Conservation (phyloP, 2,797 vertebrate genomes). For the Spheniscus humboldti region DNA sequence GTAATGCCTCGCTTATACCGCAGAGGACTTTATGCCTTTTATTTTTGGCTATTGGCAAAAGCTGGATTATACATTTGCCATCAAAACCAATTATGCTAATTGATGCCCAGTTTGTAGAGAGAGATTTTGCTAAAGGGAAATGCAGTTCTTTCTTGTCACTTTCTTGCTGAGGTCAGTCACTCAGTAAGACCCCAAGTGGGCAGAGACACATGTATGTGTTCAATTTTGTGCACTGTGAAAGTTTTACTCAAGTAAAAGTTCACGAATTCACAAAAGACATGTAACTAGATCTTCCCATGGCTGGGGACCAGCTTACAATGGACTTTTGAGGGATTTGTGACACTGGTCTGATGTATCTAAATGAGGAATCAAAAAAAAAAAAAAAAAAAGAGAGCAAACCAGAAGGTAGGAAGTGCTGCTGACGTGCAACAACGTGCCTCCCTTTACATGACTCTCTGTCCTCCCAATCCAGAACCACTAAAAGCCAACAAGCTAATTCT, state of each 20-base stretch:
- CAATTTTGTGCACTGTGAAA: neutral
- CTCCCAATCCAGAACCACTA: neutral
- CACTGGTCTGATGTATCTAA: neutral
- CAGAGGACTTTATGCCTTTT: neutral
- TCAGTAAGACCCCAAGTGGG: neutral
- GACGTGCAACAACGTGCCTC: neutral
- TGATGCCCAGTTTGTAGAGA: neutral
- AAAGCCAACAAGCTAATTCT: neutral
- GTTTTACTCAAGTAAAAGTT: neutral
- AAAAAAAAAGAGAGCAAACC: neutral
- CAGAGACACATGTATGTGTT: neutral
- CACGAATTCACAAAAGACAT: neutral
- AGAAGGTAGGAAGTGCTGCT: neutral
- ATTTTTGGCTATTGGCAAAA: neutral
- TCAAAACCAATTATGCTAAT: neutral
- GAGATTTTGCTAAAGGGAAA: neutral
- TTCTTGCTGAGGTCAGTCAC: neutral
- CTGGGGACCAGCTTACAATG: neutral
- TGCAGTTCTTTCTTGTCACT: neutral
- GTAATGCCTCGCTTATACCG: neutral
- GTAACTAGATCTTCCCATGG: neutral
- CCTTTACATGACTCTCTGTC: neutral
- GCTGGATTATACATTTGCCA: neutral
- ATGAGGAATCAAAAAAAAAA: neutral
- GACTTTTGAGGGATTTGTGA: neutral